A percentile compares a stretch with the other conserved stretches of the same genome.
Conservation (phyloP, 1,140 invertebrate genomes). For the Achroia grisella region DNA sequence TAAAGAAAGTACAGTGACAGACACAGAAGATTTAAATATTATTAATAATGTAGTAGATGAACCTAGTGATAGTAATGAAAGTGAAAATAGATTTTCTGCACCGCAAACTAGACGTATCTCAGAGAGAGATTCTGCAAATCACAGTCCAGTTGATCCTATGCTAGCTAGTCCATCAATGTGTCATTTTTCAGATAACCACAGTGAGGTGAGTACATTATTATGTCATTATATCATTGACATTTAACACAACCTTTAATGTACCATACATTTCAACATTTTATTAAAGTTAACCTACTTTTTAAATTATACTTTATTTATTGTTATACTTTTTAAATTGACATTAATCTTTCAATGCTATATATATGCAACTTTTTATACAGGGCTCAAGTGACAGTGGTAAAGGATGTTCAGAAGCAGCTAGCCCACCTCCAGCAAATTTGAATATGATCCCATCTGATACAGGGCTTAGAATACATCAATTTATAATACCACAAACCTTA, state of each 20-base stretch:
- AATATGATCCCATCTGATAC: conserved; percentile 53
- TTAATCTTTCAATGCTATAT: conserved; percentile 5
- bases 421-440: conserved; percentile 71
- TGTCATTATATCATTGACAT: background rate
- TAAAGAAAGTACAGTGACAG: conserved; percentile 30
- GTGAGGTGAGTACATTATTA: conserved; percentile 72
- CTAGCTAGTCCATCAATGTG: conserved; percentile 77
- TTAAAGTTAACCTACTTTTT: too few species aligned
- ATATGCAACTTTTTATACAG: conserved; percentile 64
- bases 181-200: conserved; percentile 79
- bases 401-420: conserved; percentile 80
- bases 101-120: conserved; percentile 67
- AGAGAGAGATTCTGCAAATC: conserved; percentile 79
- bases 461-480: conserved; percentile 76
- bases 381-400: conserved; percentile 86
- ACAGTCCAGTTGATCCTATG: conserved; percentile 79
- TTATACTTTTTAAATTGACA: conserved; percentile 3
- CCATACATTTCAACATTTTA: too few species aligned
- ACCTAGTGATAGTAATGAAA: conserved; percentile 39
- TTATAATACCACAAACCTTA: conserved; percentile 84
- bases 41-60: conserved; percentile 47
- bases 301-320: background rate
- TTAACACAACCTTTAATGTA: background rate
- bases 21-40: conserved; percentile 43
- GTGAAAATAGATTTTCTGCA: conserved; percentile 50